Base-by-base conservation (phyloP, 64 coral and sea anemone genomes). In the Pocillopora verrucosa region DNA sequence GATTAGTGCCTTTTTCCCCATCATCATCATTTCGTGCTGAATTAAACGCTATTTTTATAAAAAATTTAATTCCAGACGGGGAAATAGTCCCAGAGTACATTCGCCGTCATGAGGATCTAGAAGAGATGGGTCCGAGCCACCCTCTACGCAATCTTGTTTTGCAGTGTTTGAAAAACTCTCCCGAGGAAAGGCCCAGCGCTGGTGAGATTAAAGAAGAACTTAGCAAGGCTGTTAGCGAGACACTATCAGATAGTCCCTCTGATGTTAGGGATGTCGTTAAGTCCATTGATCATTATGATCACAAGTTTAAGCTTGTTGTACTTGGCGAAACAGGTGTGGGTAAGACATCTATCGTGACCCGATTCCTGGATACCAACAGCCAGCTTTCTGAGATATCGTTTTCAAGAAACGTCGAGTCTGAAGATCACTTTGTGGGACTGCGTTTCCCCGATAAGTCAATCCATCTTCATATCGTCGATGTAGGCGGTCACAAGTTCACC, bases 381-480 rank as follows among this genome's bases (percentile, higher is more conserved):
- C n/a, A 38, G 30, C 62, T 91, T 19, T 64, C 58, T 37, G 68
- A 76, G 24, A 58, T 57, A 5, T 73, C 86, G 36, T 22, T 11
- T 45, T 30, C 58, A 30, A 76, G 51, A 37, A 77, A 73, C 22
- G 17, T 88, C 35, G 56, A 84, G 7, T 51, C 89, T n/a, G 85
- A 89, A 70, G 95, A 96, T 25, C 93, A 88, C 69, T 96, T 93
- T 35, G 76, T 91, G 70, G 51, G 92, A 16, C 22, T 96, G 34
- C 82, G 87, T 16, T 78, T 93, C 16, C 88, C 72, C 15, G 91
- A 92, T 20, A 96, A 93, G 61, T 90, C 88, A 58, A 72, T 96
- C 13, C 91, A 93, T 56, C 85, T 96, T 37, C 95, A 96, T 12
- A 80, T 96, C 24, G 91, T 96, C 3, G 95, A 96, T 79, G 82